Base-by-base conservation (phyloP, 2,113 vertebrate genomes). In the Lepisosteus osseus region DNA sequence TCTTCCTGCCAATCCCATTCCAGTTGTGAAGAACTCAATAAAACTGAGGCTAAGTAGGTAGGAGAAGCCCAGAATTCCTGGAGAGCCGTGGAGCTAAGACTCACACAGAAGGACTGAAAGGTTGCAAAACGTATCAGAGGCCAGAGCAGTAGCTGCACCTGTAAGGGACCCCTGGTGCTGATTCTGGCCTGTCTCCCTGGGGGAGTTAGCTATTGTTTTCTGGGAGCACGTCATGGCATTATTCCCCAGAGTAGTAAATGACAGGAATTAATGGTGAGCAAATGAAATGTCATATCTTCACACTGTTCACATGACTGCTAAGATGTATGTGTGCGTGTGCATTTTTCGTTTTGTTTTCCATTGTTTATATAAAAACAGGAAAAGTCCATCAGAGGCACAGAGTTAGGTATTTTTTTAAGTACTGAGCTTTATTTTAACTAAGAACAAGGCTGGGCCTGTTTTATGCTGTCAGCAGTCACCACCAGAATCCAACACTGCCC, bases 21-120 rank as follows among this genome's bases (percentile, higher is more conserved):
- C 91, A 74, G 87, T 90, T 85, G 88, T 89, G 83, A 95, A 92
- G 91, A 94, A 91, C 87, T 91, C 92, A 82, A 91, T 95, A 87
- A 95, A 93, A 86, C 85, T 95, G 82, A 86, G 90, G 79, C 86
- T 92, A 79, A 92, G 92, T 80, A 89, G 92, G 83, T 92, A 91
- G 86, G 90, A 86, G 73, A 70, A 79, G 86, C 74, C 15, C 41
- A 72, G 62, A 68, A 65, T 6, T 29, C n/a, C 44, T 15, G 3
- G 29, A 43, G 65, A 40, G 29, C 44, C 44, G 8, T 54, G 47
- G 29, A 68, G 8, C 43, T 47, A 6, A 29, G 71, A 54, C 59
- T 29, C 62, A 4, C 62, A 44, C 61, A 44, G 45, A 13, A 15
- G 57, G 43, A 45, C n/a, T 4, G 55, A 62, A 55, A 57, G 14